A percentile compares a stretch with the other conserved stretches of the same genome.
phyloP scores from a whole-genome alignment of 1,140 invertebrate species.

The Himalopsyche phryganea region DNA sequence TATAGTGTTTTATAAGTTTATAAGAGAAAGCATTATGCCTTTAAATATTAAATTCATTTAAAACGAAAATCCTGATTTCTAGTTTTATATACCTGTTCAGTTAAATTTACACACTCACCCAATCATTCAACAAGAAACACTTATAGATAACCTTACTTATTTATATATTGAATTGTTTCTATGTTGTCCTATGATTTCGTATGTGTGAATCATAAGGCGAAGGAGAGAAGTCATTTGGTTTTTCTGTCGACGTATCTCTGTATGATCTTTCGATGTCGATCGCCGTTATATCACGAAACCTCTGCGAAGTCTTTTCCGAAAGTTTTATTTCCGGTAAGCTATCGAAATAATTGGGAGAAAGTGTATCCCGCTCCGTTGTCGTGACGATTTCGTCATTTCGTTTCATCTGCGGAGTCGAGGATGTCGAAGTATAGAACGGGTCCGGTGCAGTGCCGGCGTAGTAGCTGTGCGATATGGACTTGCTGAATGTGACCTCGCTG shows the following conservation, averaged over 20 bases:
- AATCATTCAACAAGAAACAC: not conserved
- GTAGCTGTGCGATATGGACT: constrained; percentile 33
- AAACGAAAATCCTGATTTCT: too few relatives aligned
- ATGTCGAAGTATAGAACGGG: constrained; percentile 19
- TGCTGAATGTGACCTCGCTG: constrained; percentile 25
- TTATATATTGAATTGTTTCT: not conserved
- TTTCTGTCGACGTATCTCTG: constrained; percentile 5
- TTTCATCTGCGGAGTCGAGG: not conserved
- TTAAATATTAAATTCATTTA: too few relatives aligned
- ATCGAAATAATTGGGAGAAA: constrained; percentile 30
- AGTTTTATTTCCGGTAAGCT: constrained; percentile 10
- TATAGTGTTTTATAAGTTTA: too few relatives aligned
- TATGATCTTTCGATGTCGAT: constrained; percentile 15
- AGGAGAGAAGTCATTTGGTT: constrained; percentile 1
- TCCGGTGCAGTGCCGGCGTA: constrained; percentile 31
- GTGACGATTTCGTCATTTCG: not conserved
- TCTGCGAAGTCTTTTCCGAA: constrained; percentile 22
- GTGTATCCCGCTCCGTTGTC: constrained; percentile 1
- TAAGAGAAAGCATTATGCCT: too few relatives aligned
- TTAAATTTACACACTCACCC: not conserved
- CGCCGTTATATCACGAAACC: constrained; percentile 19
- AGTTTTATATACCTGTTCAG: too few relatives aligned
- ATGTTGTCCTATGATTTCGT: constrained; percentile 26
- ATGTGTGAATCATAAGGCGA: constrained; percentile 21
- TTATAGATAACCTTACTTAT: not conserved